phyloP scores from a whole-genome alignment of 35 echinoderm and acorn worm genomes.

The Ophiothrix spiculata region DNA sequence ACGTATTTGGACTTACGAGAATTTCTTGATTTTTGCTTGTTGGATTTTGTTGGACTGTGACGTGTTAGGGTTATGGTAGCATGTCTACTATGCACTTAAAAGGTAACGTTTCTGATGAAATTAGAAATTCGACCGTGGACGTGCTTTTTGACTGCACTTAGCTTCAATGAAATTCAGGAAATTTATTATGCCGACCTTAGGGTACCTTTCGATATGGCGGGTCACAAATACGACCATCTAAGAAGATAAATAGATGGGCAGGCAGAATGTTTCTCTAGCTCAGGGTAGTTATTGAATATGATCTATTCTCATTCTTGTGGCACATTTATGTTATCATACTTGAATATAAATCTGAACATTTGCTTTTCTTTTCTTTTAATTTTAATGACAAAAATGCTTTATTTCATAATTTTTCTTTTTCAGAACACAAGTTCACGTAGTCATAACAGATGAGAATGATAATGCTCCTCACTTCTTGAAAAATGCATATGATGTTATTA shows the following conservation, averaged over 20 bases:
- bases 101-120: too few relatives aligned
- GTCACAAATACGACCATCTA: background rate
- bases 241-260: background rate
- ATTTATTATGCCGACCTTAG: too few relatives aligned
- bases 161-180: too few relatives aligned
- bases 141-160: too few relatives aligned
- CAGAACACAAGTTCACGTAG: slow-evolving; percentile 91
- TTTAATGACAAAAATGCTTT: background rate
- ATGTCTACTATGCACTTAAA: too few relatives aligned
- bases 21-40: too few relatives aligned
- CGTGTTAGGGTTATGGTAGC: too few relatives aligned
- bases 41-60: too few relatives aligned
- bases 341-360: background rate
- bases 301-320: background rate
- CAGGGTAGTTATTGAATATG: background rate
- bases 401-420: slow-evolving; percentile 13
- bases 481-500: slow-evolving; percentile 57
- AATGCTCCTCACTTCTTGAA: slow-evolving; percentile 77
- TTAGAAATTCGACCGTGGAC: too few relatives aligned
- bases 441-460: slow-evolving; percentile 86
- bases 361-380: background rate
- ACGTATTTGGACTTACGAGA: too few relatives aligned
- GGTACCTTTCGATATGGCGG: too few relatives aligned
- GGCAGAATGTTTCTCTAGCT: background rate
- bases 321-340: background rate